Percentiles rank a stretch among this genome's conserved stretches.
Conservation (phyloP, 2,888 invertebrate species). For the Hoplodrina ambigua region DNA sequence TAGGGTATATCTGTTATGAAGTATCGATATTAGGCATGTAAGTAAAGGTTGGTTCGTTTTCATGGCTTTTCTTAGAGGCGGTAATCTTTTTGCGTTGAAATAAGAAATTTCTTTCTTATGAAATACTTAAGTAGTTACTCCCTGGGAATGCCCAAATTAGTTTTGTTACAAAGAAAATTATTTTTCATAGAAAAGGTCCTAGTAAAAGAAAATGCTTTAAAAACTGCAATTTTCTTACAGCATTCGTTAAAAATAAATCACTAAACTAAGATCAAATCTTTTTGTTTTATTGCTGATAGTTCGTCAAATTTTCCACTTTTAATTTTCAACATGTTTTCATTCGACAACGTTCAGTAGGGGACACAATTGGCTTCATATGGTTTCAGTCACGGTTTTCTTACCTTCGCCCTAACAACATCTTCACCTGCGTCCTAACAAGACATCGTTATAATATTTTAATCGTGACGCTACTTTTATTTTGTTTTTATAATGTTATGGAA, state of each 20-base stretch:
- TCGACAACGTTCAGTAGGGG: conserved; percentile 30
- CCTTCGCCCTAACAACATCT: conserved; percentile 34
- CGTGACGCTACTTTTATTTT: conserved; percentile 27
- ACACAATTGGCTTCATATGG: conserved; percentile 59
- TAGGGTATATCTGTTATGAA: conserved; percentile 21
- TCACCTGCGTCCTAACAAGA: conserved; percentile 24
- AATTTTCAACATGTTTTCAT: neutral
- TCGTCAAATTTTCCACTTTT: neutral
- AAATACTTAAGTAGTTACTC: too few relatives aligned
- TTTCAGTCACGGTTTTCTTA: conserved; percentile 51
- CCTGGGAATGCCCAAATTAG: neutral
- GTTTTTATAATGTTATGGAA: neutral
- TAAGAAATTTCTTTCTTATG: too few relatives aligned
- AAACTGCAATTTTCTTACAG: neutral
- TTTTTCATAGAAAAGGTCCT: too few relatives aligned
- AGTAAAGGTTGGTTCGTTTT: neutral
- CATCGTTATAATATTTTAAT: conserved; percentile 46
- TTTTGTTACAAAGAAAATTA: too few relatives aligned
- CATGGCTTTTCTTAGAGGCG: too few relatives aligned
- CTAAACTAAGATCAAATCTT: neutral
- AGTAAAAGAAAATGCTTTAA: too few relatives aligned
- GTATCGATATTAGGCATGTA: neutral
- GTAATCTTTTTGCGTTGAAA: too few relatives aligned
- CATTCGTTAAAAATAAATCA: neutral
- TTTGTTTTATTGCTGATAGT: too few relatives aligned